A percentile compares a stretch with the other conserved stretches of the same genome.
Evolutionary conservation across 2,888 invertebrate species (phyloP).

Genomic region (Oxystoma pomonae): DNA sequence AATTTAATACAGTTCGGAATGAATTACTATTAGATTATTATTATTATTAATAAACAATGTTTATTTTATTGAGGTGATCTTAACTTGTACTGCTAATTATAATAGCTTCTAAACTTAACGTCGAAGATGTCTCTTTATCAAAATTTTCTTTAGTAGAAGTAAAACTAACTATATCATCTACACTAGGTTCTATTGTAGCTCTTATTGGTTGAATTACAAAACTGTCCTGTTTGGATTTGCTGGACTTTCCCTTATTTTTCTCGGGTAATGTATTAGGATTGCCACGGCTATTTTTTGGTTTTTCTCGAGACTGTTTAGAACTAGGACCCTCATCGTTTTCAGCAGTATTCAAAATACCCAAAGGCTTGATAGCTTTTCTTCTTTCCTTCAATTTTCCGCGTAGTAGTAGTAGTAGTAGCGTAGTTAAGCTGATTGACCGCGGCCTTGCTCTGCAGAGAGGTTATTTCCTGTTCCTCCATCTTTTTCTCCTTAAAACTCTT

Average conservation of each 20-base stretch:
- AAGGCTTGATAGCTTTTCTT: conserved; percentile 49
- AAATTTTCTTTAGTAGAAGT: not conserved
- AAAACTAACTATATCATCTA: not conserved
- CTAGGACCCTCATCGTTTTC: conserved; percentile 48
- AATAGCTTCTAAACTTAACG: not conserved
- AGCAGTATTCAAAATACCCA: conserved; percentile 63
- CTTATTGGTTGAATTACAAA: too few relatives aligned
- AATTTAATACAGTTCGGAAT: too few relatives aligned
- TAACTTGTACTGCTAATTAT: not conserved
- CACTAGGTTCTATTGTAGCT: too few relatives aligned
- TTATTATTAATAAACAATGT: too few relatives aligned
- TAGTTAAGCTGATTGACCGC: conserved; percentile 87
- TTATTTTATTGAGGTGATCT: too few relatives aligned
- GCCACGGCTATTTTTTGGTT: not conserved
- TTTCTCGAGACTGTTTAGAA: too few relatives aligned
- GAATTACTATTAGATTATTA: too few relatives aligned
- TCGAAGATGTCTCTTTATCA: not conserved
- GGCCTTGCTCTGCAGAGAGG: conserved; percentile 82
- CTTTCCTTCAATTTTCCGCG: conserved; percentile 72
- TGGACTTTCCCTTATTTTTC: too few relatives aligned
- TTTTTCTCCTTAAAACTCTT: conserved; percentile 91
- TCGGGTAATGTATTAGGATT: too few relatives aligned
- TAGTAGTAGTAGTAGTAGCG: conserved; percentile 84
- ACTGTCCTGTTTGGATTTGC: not conserved
- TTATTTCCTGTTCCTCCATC: conserved; percentile 88